Evolutionary conservation across 2,797 vertebrate species (phyloP).

Genomic region (Gila robusta): DNA sequence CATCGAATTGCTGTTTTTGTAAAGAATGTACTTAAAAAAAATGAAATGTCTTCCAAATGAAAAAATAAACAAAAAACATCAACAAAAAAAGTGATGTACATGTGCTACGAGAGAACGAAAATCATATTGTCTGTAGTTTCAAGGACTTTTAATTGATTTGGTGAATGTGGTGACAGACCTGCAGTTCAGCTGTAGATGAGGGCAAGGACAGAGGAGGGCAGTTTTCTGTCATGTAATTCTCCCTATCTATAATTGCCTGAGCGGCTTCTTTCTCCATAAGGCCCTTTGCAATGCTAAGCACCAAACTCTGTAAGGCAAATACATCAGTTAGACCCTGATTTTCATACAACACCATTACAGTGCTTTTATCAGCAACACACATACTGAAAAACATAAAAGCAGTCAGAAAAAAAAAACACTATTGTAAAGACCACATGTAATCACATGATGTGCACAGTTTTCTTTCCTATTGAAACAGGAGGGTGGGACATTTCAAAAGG

Average conservation of each 20-base stretch:
- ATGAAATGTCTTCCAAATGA: neutral
- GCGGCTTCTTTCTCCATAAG: conserved; percentile 79
- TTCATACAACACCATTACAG: no score
- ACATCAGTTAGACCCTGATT: neutral
- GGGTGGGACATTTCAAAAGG: neutral
- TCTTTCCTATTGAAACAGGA: neutral
- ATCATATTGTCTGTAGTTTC: neutral
- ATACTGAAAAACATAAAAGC: no score
- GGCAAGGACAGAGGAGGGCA: conserved; percentile 80
- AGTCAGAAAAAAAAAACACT: neutral
- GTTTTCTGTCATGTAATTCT: conserved; percentile 78
- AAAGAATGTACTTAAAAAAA: neutral
- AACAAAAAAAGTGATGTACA: neutral
- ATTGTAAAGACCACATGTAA: neutral
- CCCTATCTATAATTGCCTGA: conserved; percentile 75
- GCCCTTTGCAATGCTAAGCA: conserved; percentile 82
- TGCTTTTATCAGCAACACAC: no score
- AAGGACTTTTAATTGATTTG: neutral
- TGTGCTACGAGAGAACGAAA: neutral
- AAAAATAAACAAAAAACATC: neutral
- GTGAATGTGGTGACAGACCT: conserved; percentile 72
- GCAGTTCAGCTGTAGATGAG: conserved; percentile 78
- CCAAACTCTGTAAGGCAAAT: conserved; percentile 81
- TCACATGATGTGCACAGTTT: no score
- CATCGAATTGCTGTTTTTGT: neutral